These are phyloP conservation scores for Euwallacea similis DNA, from an alignment of 1,140 invertebrate genomes.

Conservation along the genomic window DNA sequence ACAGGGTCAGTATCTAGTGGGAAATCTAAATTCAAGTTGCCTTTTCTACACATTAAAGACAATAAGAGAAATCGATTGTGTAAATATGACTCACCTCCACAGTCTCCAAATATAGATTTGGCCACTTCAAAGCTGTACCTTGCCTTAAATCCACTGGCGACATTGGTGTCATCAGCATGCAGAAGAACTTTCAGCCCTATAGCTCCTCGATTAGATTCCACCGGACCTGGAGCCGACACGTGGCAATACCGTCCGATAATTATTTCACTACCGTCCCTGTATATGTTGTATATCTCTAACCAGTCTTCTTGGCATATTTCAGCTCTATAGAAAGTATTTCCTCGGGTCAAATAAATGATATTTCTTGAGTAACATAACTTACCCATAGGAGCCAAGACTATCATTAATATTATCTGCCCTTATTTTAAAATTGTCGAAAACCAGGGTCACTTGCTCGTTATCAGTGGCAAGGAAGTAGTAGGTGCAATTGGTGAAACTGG, in stretches of 20 bases:
- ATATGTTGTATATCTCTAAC: slow-evolving; percentile 90
- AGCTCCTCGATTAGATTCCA: slow-evolving; percentile 84
- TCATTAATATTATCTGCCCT: slow-evolving; percentile 66
- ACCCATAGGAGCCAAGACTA: slow-evolving; percentile 65
- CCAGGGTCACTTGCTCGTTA: slow-evolving; percentile 88
- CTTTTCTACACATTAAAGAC: not conserved
- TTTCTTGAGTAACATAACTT: slow-evolving; percentile 5
- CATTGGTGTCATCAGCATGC: slow-evolving; percentile 79
- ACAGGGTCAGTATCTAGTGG: not conserved
- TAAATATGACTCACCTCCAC: slow-evolving; percentile 62
- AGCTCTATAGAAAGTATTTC: slow-evolving; percentile 54
- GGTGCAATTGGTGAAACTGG: slow-evolving; percentile 88
- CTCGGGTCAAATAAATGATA: too few relatives aligned
- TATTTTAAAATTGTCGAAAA: slow-evolving; percentile 92
- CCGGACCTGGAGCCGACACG: slow-evolving; percentile 81
- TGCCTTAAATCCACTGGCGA: slow-evolving; percentile 89
- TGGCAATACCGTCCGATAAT: slow-evolving; percentile 86
- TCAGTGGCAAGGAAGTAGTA: slow-evolving; percentile 84
- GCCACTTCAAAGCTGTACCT: slow-evolving; percentile 82
- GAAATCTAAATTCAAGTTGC: too few relatives aligned
- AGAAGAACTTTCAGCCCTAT: slow-evolving; percentile 80
- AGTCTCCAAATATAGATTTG: slow-evolving; percentile 87
- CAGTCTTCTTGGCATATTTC: slow-evolving; percentile 87
- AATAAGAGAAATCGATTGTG: not conserved
- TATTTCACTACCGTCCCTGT: slow-evolving; percentile 75